Percentiles rank a stretch among this genome's conserved stretches.
Conservation (phyloP, 1,140 invertebrate genomes). For the Sesamia nonagrioides region DNA sequence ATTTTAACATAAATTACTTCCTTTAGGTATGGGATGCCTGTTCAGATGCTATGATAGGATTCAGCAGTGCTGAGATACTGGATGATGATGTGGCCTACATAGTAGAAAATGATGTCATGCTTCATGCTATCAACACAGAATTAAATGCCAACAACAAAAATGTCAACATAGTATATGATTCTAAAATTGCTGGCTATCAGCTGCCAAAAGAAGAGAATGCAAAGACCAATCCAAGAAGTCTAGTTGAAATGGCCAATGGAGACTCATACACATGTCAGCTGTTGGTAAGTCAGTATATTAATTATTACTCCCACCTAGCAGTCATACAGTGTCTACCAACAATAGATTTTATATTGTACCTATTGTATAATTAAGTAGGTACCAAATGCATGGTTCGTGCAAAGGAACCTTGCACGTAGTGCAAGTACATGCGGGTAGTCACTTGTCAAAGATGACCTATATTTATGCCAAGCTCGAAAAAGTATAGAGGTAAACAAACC, state of each 20-base stretch:
- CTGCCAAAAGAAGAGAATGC: slow-evolving; percentile 56
- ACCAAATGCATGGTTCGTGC: too few species aligned
- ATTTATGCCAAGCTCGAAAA: too few species aligned
- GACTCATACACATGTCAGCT: slow-evolving; percentile 88
- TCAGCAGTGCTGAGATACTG: slow-evolving; percentile 92
- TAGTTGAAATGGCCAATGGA: slow-evolving; percentile 88
- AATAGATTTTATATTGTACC: too few species aligned
- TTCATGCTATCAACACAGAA: slow-evolving; percentile 90
- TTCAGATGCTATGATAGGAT: slow-evolving; percentile 95
- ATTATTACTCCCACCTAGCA: too few species aligned
- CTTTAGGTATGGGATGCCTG: slow-evolving; percentile 96
- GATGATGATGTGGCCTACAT: slow-evolving; percentile 94
- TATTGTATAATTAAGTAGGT: too few species aligned
- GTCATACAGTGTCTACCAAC: too few species aligned
- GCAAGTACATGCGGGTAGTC: too few species aligned
- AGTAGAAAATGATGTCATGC: slow-evolving; percentile 97
- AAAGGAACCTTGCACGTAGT: too few species aligned
- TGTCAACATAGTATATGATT: slow-evolving; percentile 77
- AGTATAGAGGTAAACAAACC: too few species aligned
- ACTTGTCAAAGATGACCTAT: too few species aligned
- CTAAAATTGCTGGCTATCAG: slow-evolving; percentile 75
- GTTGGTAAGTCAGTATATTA: slow-evolving; percentile 86
- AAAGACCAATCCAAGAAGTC: slow-evolving; percentile 52
- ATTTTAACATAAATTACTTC: slow-evolving; percentile 31
- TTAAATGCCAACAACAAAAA: slow-evolving; percentile 67